Conservation (phyloP, 2,888 invertebrate species). For the Drosophila fungiperda region DNA sequence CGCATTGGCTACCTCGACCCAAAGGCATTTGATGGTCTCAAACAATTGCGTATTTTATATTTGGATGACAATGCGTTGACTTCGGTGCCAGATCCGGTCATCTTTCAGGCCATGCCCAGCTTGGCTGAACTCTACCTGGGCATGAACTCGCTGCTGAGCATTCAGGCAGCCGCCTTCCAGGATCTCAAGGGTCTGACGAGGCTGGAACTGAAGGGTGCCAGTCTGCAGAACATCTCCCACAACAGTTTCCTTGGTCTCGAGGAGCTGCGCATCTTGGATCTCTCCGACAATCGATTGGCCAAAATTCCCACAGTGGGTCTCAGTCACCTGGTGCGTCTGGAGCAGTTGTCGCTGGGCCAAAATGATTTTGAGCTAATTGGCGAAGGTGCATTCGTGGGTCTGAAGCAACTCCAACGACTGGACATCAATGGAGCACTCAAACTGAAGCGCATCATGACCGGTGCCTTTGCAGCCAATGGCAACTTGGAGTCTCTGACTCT, state of each 20-base stretch:
- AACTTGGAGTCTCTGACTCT: slow-evolving; percentile 92
- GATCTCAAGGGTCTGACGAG: slow-evolving; percentile 91
- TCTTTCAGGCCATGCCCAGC: slow-evolving; percentile 90
- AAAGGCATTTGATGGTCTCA: slow-evolving; percentile 91
- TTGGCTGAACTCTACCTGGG: slow-evolving; percentile 94
- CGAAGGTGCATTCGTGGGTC: slow-evolving; percentile 91
- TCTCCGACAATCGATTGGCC: slow-evolving; percentile 91
- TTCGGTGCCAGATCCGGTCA: slow-evolving; percentile 90
- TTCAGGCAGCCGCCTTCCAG: slow-evolving; percentile 92
- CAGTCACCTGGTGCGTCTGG: slow-evolving; percentile 89
- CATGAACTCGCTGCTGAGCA: slow-evolving; percentile 91
- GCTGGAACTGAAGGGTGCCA: slow-evolving; percentile 92
- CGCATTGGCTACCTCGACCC: slow-evolving; percentile 92
- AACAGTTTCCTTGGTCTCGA: slow-evolving; percentile 91
- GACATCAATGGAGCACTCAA: slow-evolving; percentile 92
- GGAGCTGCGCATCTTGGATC: slow-evolving; percentile 90
- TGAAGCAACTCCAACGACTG: slow-evolving; percentile 91
- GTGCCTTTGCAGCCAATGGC: slow-evolving; percentile 92
- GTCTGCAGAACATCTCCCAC: slow-evolving; percentile 91
- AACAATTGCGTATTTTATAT: slow-evolving; percentile 91
- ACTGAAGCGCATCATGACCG: slow-evolving; percentile 90
- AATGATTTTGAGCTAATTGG: slow-evolving; percentile 91
- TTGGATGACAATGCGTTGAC: slow-evolving; percentile 94
- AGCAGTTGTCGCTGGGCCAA: slow-evolving; percentile 93
- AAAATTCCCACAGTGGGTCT: slow-evolving; percentile 92